These are phyloP conservation scores for Hartigia nigra DNA, from an alignment of 2,888 invertebrate genomes.

Conservation along the genomic window DNA sequence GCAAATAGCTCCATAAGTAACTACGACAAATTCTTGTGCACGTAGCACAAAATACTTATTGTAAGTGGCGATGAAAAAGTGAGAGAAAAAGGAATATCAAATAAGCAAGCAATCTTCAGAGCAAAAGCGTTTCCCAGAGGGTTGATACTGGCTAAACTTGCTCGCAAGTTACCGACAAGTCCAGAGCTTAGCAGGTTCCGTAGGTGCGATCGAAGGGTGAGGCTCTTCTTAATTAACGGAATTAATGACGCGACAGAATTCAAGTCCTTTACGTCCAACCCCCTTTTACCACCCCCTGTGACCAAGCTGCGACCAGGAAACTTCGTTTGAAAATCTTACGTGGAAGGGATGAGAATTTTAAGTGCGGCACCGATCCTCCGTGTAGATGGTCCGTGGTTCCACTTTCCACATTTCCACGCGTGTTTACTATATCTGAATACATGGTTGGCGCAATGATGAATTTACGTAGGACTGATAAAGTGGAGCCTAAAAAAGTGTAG, in stretches of 20 bases:
- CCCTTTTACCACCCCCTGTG: background rate
- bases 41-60: too few relatives aligned
- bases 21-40: too few relatives aligned
- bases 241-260: slow-evolving; percentile 46
- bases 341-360: background rate
- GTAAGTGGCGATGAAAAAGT: too few relatives aligned
- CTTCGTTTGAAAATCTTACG: background rate
- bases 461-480: background rate
- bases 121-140: too few relatives aligned
- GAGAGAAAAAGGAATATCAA: too few relatives aligned
- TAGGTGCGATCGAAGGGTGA: background rate
- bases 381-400: background rate
- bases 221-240: slow-evolving; percentile 48
- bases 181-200: background rate
- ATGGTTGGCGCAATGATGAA: background rate
- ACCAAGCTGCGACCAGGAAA: background rate
- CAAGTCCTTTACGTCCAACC: background rate
- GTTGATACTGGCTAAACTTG: background rate
- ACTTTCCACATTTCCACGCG: background rate
- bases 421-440: background rate
- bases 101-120: too few relatives aligned
- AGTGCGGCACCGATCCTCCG: background rate
- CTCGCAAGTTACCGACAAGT: background rate
- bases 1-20: background rate
- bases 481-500: background rate